Percentiles rank a stretch among this genome's conserved stretches.
Conservation (phyloP, 2,113 vertebrate genomes). For the Tympanuchus pallidicinctus region DNA sequence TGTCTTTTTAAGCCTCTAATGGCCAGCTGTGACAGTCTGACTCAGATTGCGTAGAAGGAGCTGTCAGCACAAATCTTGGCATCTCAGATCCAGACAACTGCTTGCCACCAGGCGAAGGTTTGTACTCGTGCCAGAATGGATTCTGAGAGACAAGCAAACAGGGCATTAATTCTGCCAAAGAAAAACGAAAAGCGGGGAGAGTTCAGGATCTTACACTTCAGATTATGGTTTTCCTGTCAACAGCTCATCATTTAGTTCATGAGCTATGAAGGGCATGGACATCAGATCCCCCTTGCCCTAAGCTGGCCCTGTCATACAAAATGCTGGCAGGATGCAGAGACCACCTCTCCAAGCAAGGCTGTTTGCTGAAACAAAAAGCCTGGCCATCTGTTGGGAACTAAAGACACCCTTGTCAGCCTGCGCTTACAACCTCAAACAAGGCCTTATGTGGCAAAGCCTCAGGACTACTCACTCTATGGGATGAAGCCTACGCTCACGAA, state of each 20-base stretch:
- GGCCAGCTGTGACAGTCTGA: constrained; percentile 75
- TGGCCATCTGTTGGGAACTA: constrained; percentile 85
- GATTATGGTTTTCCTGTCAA: constrained; percentile 72
- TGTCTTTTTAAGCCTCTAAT: constrained; percentile 75
- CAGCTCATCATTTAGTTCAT: constrained; percentile 75
- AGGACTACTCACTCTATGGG: constrained; percentile 58
- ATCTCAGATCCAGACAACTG: constrained; percentile 77
- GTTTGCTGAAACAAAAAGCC: constrained; percentile 79
- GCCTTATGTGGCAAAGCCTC: constrained; percentile 82
- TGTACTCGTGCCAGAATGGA: constrained; percentile 78
- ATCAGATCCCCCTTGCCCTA: constrained; percentile 77
- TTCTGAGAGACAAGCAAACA: constrained; percentile 79
- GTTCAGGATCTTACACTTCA: constrained; percentile 67
- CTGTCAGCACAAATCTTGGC: constrained; percentile 82
- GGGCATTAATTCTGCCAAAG: constrained; percentile 72
- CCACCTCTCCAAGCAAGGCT: constrained; percentile 49
- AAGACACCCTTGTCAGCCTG: constrained; percentile 77
- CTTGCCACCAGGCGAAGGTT: constrained; percentile 72
- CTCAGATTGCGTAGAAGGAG: constrained; percentile 75
- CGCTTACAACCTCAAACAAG: constrained; percentile 69
- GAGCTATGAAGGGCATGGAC: constrained; percentile 76
- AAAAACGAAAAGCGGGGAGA: constrained; percentile 68
- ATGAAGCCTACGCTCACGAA: constrained; percentile 38
- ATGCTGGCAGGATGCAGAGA: constrained; percentile 70
- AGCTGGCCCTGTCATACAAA: constrained; percentile 71